Conservation (phyloP, 1,140 invertebrate genomes). For the Ostrea denselamellosa region DNA sequence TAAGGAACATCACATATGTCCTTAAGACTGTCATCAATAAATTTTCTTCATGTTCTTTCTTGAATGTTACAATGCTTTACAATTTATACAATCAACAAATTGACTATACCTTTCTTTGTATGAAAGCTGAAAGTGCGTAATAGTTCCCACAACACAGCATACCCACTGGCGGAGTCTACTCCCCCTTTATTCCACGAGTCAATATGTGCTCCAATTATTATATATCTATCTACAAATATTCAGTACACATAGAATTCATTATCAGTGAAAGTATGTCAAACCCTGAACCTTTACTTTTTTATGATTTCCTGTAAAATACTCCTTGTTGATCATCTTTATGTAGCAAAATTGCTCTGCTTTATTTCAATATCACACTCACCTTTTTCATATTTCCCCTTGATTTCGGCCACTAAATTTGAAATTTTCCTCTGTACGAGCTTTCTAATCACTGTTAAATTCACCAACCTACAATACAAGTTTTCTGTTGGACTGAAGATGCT, state of each 20-base stretch:
- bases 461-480: slow-evolving; percentile 61
- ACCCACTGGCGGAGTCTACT: slow-evolving; percentile 81
- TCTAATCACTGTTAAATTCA: slow-evolving; percentile 74
- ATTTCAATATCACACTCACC: slow-evolving; percentile 63
- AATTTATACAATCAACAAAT: too few species aligned
- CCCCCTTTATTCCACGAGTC: slow-evolving; percentile 83
- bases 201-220: slow-evolving; percentile 83
- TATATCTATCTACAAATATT: slow-evolving; percentile 79
- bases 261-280: background rate
- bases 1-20: too few species aligned
- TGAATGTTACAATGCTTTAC: too few species aligned
- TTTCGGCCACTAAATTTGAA: slow-evolving; percentile 80
- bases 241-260: background rate
- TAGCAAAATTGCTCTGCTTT: background rate
- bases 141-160: slow-evolving; percentile 82
- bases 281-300: background rate
- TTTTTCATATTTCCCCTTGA: slow-evolving; percentile 79
- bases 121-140: slow-evolving; percentile 78
- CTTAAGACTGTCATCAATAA: too few species aligned
- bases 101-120: slow-evolving; percentile 47
- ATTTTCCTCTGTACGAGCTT: slow-evolving; percentile 71
- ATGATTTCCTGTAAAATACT: background rate
- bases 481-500: too few species aligned
- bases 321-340: background rate
- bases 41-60: too few species aligned